Base-by-base conservation (phyloP, 2,888 invertebrate species). In the Thalpophila matura region DNA sequence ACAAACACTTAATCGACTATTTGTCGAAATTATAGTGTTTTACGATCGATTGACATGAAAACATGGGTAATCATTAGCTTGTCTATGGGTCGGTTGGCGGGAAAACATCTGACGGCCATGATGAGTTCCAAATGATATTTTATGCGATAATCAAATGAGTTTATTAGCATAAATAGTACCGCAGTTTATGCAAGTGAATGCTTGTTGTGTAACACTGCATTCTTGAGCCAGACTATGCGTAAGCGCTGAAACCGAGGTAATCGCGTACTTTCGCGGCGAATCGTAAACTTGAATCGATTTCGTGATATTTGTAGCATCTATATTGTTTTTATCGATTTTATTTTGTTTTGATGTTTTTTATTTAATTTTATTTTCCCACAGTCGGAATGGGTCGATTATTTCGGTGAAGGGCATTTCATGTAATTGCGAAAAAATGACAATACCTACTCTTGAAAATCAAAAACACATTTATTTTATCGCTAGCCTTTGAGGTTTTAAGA, bases 191-290 rank as follows among this genome's bases (percentile, higher is more conserved):
- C 83, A 84, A 88, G 86, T 86, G 86, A 86, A 80, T 75, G 83
- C 75, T 76, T 46, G 63, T 91, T 90, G 85, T 82, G 88, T 85
- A 89, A 91, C 72, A 27, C 68, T 81, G 85, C 89, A 91, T 91
- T 89, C 91, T 86, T 88, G 87, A 63, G 79, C 83, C 77, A 65
- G 80, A 77, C 83, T 83, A 85, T 87, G 90, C 91, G 90, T 89
- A 88, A 84, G 88, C 87, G 86, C 83, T 85, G 84, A 87, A 88
- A 73, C 63, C 70, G 69, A 77, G 72, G 75, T 60, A 77, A 79
- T 78, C 71, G 66, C 79, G 74, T 61, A 78, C 79, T 73, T 74
- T 82, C 74, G 79, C 77, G 47, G 62, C 68, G 65, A 81, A 82
- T 82, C 79, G 84, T 81, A 82, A 82, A 83, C 77, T 80, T 71